phyloP scores from a whole-genome alignment of 2,888 invertebrate species.

The Cheilosia variabilis region DNA sequence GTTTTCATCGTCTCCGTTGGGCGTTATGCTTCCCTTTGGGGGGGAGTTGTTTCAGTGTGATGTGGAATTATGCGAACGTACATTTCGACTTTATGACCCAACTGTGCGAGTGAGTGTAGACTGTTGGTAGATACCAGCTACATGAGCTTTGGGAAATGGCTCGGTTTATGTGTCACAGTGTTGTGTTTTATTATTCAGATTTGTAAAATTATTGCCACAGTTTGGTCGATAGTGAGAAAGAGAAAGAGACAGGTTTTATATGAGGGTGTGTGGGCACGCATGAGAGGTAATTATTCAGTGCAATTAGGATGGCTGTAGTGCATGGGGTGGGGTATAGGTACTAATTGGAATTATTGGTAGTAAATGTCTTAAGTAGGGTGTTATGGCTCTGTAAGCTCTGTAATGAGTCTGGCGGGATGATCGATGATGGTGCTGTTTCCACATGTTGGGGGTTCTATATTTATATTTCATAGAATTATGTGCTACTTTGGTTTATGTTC shows the following conservation, averaged over 20 bases:
- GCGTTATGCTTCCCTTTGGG: neutral
- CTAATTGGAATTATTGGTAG: constrained; percentile 36
- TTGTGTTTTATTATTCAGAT: constrained; percentile 61
- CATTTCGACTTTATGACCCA: constrained; percentile 15
- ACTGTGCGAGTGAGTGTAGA: neutral
- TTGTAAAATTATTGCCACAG: constrained; percentile 51
- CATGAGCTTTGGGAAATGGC: constrained; percentile 13
- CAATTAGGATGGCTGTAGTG: constrained; percentile 28
- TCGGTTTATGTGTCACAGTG: constrained; percentile 27
- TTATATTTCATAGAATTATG: no score
- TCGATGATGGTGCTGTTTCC: no score
- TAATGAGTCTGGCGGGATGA: neutral
- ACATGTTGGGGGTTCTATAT: no score
- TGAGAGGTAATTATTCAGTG: neutral
- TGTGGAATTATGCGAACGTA: neutral
- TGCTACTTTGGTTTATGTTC: no score
- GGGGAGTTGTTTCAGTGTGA: neutral
- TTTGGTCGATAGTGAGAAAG: constrained; percentile 1
- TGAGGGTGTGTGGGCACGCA: neutral
- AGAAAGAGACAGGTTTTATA: neutral
- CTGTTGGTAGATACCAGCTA: neutral
- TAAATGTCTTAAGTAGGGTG: constrained; percentile 4
- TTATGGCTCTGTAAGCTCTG: neutral
- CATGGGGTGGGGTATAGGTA: neutral
- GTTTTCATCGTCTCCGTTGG: constrained; percentile 10